Conservation (phyloP, 2,797 vertebrate genomes). For the Alosa sapidissima region DNA sequence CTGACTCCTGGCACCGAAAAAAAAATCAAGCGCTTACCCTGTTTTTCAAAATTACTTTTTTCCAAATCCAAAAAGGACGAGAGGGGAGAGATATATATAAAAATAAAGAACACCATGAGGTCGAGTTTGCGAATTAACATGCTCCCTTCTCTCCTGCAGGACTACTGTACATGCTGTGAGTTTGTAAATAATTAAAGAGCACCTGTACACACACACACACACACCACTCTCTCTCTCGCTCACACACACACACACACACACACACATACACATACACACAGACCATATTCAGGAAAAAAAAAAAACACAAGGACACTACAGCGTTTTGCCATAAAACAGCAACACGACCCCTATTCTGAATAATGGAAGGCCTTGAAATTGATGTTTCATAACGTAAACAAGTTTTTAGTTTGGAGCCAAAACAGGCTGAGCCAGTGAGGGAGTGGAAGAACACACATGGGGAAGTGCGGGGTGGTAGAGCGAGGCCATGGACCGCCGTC, state of each 20-base stretch:
- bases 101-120: neutral
- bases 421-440: neutral
- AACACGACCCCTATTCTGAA: constrained; percentile 22
- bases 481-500: neutral
- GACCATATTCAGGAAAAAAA: constrained; percentile 16
- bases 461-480: neutral
- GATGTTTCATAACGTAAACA: constrained; percentile 38
- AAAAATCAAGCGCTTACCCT: neutral
- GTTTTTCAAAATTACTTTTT: neutral
- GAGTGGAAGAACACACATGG: neutral
- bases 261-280: constrained; percentile 22
- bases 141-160: neutral
- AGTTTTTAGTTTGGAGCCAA: neutral
- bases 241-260: constrained; percentile 28
- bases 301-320: constrained; percentile 5
- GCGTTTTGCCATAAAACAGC: constrained; percentile 31
- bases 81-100: neutral
- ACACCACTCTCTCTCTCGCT: neutral
- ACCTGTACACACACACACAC: constrained; percentile 25
- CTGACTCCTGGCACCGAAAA: neutral
- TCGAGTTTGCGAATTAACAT: neutral
- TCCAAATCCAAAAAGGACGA: neutral
- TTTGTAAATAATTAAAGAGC: constrained; percentile 19
- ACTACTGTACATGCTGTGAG: constrained; percentile 14
- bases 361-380: constrained; percentile 30